A percentile compares a stretch with the other conserved stretches of the same genome.
Evolutionary conservation across 2,797 vertebrate species (phyloP).

Genomic region (Borostomias antarcticus): DNA sequence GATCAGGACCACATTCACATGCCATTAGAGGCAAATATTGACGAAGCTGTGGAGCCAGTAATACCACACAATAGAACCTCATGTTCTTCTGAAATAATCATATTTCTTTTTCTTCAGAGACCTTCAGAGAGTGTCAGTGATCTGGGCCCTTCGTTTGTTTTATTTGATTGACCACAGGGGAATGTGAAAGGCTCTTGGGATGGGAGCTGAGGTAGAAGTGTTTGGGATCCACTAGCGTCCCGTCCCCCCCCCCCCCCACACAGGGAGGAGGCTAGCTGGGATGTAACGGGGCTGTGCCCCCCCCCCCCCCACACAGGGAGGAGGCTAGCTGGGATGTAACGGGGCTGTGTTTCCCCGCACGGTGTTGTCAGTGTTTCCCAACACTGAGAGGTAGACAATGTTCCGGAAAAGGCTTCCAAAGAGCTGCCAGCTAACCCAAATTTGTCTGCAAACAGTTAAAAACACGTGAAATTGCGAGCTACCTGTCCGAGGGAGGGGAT

Average conservation of each 20-base stretch:
- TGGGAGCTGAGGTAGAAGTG: neutral
- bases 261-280: neutral
- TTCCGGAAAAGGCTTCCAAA: neutral
- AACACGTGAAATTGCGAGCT: no score
- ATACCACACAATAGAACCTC: neutral
- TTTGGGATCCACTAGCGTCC: neutral
- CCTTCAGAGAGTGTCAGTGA: neutral
- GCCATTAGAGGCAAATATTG: neutral
- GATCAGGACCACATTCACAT: neutral
- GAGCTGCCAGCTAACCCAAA: no score
- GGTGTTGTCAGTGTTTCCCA: neutral
- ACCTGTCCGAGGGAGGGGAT: neutral
- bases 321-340: neutral
- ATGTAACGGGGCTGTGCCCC: neutral
- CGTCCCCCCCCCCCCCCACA: no score
- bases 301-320: no score
- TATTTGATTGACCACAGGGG: neutral
- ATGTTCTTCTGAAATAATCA: neutral
- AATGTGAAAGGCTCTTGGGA: neutral
- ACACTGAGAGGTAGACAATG: neutral
- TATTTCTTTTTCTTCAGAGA: neutral
- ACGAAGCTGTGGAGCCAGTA: neutral
- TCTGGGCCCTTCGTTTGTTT: neutral
- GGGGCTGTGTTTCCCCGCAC: neutral
- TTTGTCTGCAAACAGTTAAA: no score